Conservation (phyloP, 2,888 invertebrate genomes). For the Acronicta leporina region DNA sequence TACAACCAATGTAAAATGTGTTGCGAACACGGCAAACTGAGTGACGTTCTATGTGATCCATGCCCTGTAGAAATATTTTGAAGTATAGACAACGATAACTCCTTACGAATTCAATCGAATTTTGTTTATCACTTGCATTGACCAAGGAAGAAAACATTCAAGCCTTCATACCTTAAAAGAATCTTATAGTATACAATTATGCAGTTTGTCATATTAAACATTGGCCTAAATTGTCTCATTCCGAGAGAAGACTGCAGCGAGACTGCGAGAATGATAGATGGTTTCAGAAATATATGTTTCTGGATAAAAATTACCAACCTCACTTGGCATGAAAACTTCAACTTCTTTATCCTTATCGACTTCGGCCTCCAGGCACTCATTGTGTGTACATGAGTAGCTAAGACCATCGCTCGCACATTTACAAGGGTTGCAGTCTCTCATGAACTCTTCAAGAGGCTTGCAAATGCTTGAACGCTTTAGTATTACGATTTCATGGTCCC, state of each 20-base stretch:
- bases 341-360: conserved; percentile 72
- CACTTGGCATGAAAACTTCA: conserved; percentile 80
- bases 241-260: no score
- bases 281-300: no score
- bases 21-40: conserved; percentile 79
- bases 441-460: conserved; percentile 82
- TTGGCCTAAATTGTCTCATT: no score
- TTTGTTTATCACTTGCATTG: no score
- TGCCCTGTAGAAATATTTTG: conserved; percentile 63
- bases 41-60: conserved; percentile 77
- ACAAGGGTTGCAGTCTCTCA: conserved; percentile 88
- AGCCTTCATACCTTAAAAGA: no score
- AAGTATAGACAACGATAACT: not conserved
- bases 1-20: conserved; percentile 81
- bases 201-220: no score
- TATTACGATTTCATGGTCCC: conserved; percentile 46
- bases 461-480: conserved; percentile 74
- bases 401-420: conserved; percentile 84
- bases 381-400: conserved; percentile 85
- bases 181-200: no score
- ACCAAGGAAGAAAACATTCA: no score
- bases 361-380: conserved; percentile 80
- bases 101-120: no score
- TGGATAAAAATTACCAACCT: conserved; percentile 60
- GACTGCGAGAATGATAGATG: no score